Base-by-base conservation (phyloP, 2,113 vertebrate species). In the Misgurnus mizolepis region DNA sequence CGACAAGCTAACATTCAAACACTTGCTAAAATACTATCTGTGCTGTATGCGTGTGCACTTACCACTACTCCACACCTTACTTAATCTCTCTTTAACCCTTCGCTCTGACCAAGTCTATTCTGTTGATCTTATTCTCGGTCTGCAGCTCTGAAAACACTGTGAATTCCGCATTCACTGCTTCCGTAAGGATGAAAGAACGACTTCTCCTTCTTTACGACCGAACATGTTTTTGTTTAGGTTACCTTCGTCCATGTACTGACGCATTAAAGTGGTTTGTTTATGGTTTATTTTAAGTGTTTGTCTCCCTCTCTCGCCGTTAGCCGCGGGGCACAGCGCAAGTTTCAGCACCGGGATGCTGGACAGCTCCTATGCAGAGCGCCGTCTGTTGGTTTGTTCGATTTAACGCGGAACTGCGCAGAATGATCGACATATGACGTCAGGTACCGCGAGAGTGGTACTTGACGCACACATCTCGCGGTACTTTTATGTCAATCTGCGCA, bases 301-400 rank as follows among this genome's bases (percentile, higher is more conserved):
- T 34, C 27, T 34, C 27, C 27, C 27, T 34, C 27, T 34, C 27
- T 34, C 27, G 27, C 10, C 18, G 5, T 18, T 14, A 0, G 7
- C 17, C 55, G 15, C 55, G 55, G 17, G 17, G 8, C 17, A n/a
- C 15, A 18, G 40, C 68, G 58, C 77, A 68, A 34, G 47, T 78
- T 90, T 88, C 90, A 89, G 89, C 86, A 88, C 88, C 84, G 88
- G 45, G 78, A 11, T 67, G 80, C 84, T 88, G 91, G 87, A 90
- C 90, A 89, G 91, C 86, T 91, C 84, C 86, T 86, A 82, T 80
- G 79, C 86, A 74, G 85, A 79, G 80, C 80, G 76, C 53, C 58
- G 82, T 84, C 84, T 83, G 1, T 34, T 34, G 27, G 27, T 34
- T 34, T 34, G 27, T 34, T 34, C 3, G 27, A 34, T 3, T 34